Evolutionary conservation across 2,113 vertebrate genomes (phyloP).

Genomic region (Pardalotus punctatus): DNA sequence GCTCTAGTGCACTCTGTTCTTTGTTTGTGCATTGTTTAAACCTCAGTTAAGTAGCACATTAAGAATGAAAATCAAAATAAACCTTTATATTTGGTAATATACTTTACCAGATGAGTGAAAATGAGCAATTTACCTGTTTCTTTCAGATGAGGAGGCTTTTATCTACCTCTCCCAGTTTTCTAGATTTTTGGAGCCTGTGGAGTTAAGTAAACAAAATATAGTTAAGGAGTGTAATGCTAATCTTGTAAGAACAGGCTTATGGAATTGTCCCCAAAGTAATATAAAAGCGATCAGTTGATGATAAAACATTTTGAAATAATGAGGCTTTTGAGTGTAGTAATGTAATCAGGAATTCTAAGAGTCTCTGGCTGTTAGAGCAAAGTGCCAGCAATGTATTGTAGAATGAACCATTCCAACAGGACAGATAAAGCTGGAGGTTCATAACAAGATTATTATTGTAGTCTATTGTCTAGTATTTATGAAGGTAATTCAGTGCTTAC

Average conservation of each 20-base stretch:
- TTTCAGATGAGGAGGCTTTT: neutral
- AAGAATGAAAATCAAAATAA: neutral
- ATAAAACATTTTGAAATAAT: conserved; percentile 40
- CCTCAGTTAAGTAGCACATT: neutral
- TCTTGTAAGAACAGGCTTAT: neutral
- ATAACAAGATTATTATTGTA: conserved; percentile 5
- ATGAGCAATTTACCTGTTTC: neutral
- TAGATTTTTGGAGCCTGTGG: neutral
- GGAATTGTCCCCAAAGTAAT: neutral
- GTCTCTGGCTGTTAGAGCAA: neutral
- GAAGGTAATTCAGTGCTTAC: neutral
- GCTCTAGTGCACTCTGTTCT: neutral
- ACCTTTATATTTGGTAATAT: neutral
- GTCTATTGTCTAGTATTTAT: conserved; percentile 2
- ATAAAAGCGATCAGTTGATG: neutral
- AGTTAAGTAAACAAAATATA: neutral
- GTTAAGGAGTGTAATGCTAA: neutral
- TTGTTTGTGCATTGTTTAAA: neutral
- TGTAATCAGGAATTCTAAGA: conserved; percentile 4
- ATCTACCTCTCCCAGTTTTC: neutral
- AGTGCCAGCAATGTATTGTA: neutral
- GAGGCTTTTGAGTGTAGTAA: conserved; percentile 15
- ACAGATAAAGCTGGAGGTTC: conserved; percentile 7
- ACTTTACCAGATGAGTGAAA: neutral
- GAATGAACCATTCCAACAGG: neutral